A percentile compares a stretch with the other conserved stretches of the same genome.
phyloP scores from a whole-genome alignment of 2,113 vertebrate species.

The Periophthalmus modestus region DNA sequence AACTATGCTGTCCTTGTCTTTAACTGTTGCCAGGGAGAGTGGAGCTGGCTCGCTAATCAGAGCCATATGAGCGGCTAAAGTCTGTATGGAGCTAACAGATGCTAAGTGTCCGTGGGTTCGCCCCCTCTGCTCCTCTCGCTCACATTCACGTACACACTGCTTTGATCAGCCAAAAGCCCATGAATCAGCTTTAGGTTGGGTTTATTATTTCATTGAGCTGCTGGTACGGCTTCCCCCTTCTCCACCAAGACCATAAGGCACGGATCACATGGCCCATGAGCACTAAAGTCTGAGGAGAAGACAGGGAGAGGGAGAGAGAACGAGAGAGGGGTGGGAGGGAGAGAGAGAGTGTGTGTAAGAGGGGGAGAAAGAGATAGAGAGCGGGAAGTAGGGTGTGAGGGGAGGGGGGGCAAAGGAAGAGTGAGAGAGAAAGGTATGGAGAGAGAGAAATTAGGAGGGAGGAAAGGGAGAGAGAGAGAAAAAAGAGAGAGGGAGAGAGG shows the following conservation, averaged over 20 bases:
- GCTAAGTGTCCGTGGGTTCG: conserved; percentile 69
- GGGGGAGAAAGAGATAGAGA: no score
- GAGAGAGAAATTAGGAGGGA: background rate
- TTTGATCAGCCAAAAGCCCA: conserved; percentile 60
- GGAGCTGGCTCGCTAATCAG: conserved; percentile 66
- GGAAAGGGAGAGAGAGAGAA: no score
- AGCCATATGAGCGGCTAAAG: conserved; percentile 72
- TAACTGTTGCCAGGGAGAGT: conserved; percentile 58
- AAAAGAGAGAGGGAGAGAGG: no score
- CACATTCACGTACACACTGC: conserved; percentile 12
- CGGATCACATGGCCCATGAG: conserved; percentile 39
- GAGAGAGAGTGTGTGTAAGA: no score
- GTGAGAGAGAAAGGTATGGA: no score
- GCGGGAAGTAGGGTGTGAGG: background rate
- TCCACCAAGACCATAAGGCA: conserved; percentile 40
- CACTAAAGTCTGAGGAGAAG: background rate
- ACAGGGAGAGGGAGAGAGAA: background rate
- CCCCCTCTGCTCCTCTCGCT: conserved; percentile 23
- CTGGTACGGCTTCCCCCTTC: conserved; percentile 41
- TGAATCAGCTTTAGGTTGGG: conserved; percentile 60
- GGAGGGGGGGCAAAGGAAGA: no score
- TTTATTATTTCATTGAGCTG: conserved; percentile 61
- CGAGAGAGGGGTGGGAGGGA: background rate
- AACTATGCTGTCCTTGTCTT: conserved; percentile 70
- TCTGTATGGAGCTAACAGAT: conserved; percentile 67